Percentiles rank a stretch among this genome's conserved stretches.
Evolutionary conservation across 1,140 invertebrate genomes (phyloP).

Genomic region (Eupeodes corollae): DNA sequence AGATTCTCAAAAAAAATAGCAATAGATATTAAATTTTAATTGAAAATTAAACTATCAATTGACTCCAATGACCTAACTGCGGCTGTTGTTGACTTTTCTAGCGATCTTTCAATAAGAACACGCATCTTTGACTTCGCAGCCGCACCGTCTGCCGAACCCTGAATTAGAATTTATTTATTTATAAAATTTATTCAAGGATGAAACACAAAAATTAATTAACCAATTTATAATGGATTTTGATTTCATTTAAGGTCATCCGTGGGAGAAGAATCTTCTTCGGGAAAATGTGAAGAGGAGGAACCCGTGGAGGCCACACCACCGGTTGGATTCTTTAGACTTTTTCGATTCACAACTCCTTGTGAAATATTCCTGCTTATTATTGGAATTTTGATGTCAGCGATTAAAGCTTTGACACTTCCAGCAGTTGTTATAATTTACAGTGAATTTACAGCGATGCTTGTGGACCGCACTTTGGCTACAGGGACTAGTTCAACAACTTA

Average conservation of each 20-base stretch:
- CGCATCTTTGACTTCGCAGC: no score
- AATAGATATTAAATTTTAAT: no score
- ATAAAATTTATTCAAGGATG: no score
- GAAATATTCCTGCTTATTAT: conserved; percentile 45
- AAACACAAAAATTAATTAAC: not conserved
- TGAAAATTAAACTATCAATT: no score
- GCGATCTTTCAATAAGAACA: no score
- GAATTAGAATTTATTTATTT: no score
- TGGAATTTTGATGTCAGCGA: conserved; percentile 45
- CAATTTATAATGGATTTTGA: not conserved
- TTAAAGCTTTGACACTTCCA: conserved; percentile 52
- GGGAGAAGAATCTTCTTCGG: conserved; percentile 19
- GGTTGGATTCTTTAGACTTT: conserved; percentile 32
- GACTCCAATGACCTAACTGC: no score
- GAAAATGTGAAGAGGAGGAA: conserved; percentile 12
- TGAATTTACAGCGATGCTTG: conserved; percentile 52
- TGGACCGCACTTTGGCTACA: conserved; percentile 38
- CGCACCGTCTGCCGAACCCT: no score
- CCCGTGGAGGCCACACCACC: conserved; percentile 20
- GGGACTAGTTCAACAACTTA: conserved; percentile 37
- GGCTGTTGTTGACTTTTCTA: no score
- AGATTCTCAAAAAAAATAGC: no score
- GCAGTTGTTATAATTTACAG: conserved; percentile 61
- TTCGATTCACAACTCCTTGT: conserved; percentile 49
- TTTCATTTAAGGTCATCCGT: not conserved